Evolutionary conservation across 2,888 invertebrate species (phyloP).

Genomic region (Caenorhabditis sinica): DNA sequence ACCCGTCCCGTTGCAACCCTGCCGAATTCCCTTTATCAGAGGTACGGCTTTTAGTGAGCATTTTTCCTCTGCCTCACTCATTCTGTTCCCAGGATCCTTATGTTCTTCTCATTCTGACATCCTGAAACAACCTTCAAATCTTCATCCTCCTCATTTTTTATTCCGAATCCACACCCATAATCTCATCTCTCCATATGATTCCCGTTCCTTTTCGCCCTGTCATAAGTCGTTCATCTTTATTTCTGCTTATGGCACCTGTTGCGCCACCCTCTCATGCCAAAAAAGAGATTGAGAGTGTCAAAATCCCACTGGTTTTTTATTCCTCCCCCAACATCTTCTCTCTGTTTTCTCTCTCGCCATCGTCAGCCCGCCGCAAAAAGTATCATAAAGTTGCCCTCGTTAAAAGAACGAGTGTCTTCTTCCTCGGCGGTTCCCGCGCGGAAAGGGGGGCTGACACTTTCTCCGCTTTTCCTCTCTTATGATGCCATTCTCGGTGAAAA

Average conservation of each 20-base stretch:
- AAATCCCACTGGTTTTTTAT: conserved; percentile 53
- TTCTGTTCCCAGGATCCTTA: background rate
- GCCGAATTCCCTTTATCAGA: no score
- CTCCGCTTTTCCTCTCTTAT: conserved; percentile 15
- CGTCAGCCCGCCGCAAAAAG: conserved; percentile 30
- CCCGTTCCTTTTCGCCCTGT: conserved; percentile 33
- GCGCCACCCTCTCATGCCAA: conserved; percentile 27
- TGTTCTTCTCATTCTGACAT: background rate
- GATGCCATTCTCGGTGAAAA: conserved; percentile 53
- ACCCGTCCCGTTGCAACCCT: no score
- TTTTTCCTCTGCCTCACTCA: no score
- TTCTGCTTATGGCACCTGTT: conserved; percentile 44
- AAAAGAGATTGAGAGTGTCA: conserved; percentile 38
- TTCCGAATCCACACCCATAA: background rate
- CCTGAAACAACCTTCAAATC: background rate
- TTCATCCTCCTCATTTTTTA: background rate
- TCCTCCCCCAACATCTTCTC: background rate
- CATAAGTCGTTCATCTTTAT: conserved; percentile 40
- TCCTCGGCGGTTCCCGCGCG: conserved; percentile 31
- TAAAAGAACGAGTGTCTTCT: conserved; percentile 42
- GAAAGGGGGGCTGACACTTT: conserved; percentile 13
- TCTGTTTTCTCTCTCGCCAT: conserved; percentile 7
- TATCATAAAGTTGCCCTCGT: conserved; percentile 53
- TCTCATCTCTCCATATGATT: conserved; percentile 28
- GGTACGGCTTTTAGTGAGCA: no score